phyloP scores from a whole-genome alignment of 2,888 invertebrate genomes.

The Parasteatoda lunata region DNA sequence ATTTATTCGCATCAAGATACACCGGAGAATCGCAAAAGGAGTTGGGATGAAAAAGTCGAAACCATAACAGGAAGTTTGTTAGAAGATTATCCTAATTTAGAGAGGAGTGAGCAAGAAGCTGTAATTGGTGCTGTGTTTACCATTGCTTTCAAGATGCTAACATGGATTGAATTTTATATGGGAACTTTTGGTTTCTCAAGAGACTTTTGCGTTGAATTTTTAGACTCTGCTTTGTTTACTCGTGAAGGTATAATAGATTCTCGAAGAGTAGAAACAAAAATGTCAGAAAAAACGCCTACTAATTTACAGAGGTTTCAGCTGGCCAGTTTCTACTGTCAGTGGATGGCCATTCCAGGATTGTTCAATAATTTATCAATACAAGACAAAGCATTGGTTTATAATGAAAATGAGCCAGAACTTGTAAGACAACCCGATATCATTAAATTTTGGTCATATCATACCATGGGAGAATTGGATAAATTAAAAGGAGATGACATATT shows the following conservation, averaged over 20 bases:
- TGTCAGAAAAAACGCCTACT: not conserved
- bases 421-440: constrained; percentile 16
- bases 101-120: constrained; percentile 14
- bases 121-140: constrained; percentile 16
- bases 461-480: constrained; percentile 18
- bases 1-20: constrained; percentile 15
- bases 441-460: constrained; percentile 36
- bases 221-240: constrained; percentile 25
- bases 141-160: constrained; percentile 43
- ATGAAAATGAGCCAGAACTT: not conserved
- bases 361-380: constrained; percentile 4
- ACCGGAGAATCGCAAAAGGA: constrained; percentile 14
- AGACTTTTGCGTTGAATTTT: constrained; percentile 20
- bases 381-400: constrained; percentile 21
- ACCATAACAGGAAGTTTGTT: constrained; percentile 27
- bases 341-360: constrained; percentile 21
- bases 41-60: constrained; percentile 35
- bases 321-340: constrained; percentile 37
- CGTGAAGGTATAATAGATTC: constrained; percentile 13
- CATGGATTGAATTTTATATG: constrained; percentile 39
- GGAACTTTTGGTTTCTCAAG: constrained; percentile 24
- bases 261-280: constrained; percentile 24
- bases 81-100: constrained; percentile 6
- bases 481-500: constrained; percentile 20
- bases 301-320: constrained; percentile 30